Evolutionary conservation across 2,888 invertebrate genomes (phyloP), one percentile per base, ranked within the genome.

Genomic region (Diarsia rubi): DNA sequence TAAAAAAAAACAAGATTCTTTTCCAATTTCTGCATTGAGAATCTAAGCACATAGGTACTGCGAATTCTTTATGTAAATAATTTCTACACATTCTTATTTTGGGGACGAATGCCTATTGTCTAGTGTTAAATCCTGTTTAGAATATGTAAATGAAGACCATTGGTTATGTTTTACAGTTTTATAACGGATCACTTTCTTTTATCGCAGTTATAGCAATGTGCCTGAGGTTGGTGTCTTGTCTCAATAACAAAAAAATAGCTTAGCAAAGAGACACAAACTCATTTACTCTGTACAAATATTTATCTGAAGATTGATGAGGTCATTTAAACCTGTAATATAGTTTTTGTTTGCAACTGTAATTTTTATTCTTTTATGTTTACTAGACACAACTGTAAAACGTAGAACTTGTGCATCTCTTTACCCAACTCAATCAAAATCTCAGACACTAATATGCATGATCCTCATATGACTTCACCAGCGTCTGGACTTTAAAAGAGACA

Each of bases 111-210:
- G 44, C 42, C 27, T 76, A 60, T 82, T 62, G 47, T 78, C 62
- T 66, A 37, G 31, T 16, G n/a, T 31, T 49, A 45, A 59, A 69
- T 81, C 49, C 75, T 62, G 65, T 74, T 72, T 62, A 42, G 21
- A 47, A 16, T 37, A 24, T n/a, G n/a, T 9, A 62, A 9, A 62
- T 62, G 3, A 42, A 37, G n/a, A 42, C 37, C 42, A 62, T 42
- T 24, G 49, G n/a, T n/a, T 24, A 42, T 2, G 14, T 47, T 81
- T 66, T 54, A 74, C 75, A 49, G 60, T 69, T 75, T 62, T 59
- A 54, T 71, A 69, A 82, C 85, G 85, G 68, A 63, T 47, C 19
- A 14, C 66, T 69, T 82, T 76, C 64, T 66, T 71, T 69, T 68
- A 62, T 65, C 14, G 16, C 12, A 60, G 37, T 19, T 45, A 14